These are phyloP conservation scores for Muscicapa striata DNA, from an alignment of 2,797 vertebrate genomes.

Conservation along the genomic window DNA sequence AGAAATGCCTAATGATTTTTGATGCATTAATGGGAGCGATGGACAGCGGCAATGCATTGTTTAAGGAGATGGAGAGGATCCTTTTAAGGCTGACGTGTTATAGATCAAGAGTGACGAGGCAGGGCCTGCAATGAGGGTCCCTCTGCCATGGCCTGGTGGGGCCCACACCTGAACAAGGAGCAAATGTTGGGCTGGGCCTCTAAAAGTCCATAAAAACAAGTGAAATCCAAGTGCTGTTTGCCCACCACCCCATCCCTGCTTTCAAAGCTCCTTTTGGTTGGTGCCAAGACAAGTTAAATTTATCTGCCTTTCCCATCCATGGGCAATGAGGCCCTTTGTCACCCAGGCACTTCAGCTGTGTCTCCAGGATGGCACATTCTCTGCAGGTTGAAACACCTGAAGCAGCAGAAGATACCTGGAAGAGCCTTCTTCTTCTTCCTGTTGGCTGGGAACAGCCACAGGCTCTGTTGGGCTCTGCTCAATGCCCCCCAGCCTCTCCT, in stretches of 20 bases:
- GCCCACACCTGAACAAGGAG: background rate
- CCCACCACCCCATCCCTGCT: background rate
- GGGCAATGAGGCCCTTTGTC: background rate
- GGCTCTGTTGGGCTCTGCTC: background rate
- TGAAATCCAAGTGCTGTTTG: background rate
- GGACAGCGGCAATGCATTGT: constrained; percentile 69
- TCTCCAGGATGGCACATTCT: background rate
- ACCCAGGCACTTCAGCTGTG: background rate
- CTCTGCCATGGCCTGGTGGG: background rate
- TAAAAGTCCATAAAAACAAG: background rate
- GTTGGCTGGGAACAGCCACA: background rate
- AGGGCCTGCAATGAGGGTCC: background rate
- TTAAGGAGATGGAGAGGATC: constrained; percentile 64
- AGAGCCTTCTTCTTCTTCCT: background rate
- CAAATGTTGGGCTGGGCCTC: background rate
- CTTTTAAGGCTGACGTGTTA: constrained; percentile 63
- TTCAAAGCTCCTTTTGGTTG: background rate
- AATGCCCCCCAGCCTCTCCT: background rate
- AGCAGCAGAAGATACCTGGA: background rate
- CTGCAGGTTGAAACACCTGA: background rate
- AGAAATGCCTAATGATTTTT: constrained; percentile 90
- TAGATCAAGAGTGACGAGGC: constrained; percentile 53
- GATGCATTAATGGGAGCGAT: constrained; percentile 88
- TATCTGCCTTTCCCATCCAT: background rate
- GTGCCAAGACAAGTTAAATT: background rate